Evolutionary conservation across 2,888 invertebrate species (phyloP), one percentile per base, ranked within the genome.

Genomic region (Bellardia bayeri): DNA sequence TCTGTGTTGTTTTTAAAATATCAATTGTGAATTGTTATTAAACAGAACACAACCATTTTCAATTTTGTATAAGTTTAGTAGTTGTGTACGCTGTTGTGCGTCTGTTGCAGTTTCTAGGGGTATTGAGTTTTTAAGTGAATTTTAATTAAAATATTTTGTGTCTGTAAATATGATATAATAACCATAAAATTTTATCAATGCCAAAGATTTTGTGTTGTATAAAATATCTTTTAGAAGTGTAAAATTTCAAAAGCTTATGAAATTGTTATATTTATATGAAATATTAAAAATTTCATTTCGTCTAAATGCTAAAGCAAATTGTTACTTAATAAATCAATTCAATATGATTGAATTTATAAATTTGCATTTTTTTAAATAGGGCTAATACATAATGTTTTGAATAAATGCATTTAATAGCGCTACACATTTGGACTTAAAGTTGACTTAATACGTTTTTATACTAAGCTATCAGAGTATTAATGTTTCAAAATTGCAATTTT

Each of bases 1-100:
- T 40, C 1, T 33, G n/a, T 7, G 40, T 56, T 61, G 37, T 37
- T 63, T 42, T 64, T 58, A 16, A 13, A 66, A 81, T 75, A 74
- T 58, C 68, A 82, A 82, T 87, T 79, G 74, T 74, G 49, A 75
- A 74, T 79, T 87, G 81, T 54, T 58, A 87, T 87, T 87, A 84
- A 85, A 74, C 87, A 84, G 87, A 87, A 78, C 74, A 78, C 84
- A 81, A 37, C 4, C 37, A 83, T 76, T 78, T 78, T 78, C 42
- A 72, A 79, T 79, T 79, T 71, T 74, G n/a, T 33, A 40, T 63
- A 74, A 74, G n/a, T 58, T 82, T 74, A 33, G 16, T 74, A 71
- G 71, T 64, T 68, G 45, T 14, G 42, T 11, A 11, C 71, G 56
- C 40, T 56, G 23, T 3, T 56, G 33, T 40, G n/a, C 23, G 56